phyloP scores from a whole-genome alignment of 2,113 vertebrate genomes.

The Pluvialis apricaria region DNA sequence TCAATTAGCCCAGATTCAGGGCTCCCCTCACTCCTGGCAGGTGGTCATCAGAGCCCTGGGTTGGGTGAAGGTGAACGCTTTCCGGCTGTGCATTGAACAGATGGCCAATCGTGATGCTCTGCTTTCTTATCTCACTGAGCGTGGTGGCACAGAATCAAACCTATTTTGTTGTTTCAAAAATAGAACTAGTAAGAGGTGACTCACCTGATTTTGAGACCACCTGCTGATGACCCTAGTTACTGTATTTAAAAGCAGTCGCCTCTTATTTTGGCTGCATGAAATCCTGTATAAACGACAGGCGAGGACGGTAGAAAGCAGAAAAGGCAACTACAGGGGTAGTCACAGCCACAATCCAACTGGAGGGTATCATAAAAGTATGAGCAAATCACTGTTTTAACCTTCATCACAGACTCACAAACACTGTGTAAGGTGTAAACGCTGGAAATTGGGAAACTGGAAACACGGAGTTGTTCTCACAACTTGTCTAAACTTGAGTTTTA shows the following conservation, averaged over 20 bases:
- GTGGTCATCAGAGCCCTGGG: not conserved
- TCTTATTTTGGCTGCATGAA: not conserved
- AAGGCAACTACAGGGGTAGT: not conserved
- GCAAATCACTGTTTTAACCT: not conserved
- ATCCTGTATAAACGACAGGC: fast-evolving
- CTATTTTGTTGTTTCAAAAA: not conserved
- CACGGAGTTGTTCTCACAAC: not conserved
- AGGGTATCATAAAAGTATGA: not conserved
- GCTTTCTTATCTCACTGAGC: not conserved
- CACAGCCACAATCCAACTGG: not conserved
- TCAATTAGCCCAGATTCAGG: not conserved
- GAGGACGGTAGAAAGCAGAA: fast-evolving
- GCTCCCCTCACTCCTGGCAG: not conserved
- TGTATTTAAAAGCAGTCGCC: not conserved
- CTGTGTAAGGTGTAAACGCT: fast-evolving
- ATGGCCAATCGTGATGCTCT: not conserved
- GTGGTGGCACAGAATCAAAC: not conserved
- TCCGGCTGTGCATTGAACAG: not conserved
- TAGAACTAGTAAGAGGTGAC: not conserved
- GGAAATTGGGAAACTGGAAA: not conserved
- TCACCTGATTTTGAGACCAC: not conserved
- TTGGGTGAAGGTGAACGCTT: not conserved
- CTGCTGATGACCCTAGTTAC: not conserved
- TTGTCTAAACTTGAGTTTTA: not conserved
- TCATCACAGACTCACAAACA: not conserved